phyloP scores from a whole-genome alignment of 2,113 vertebrate species.

The Thunnus maccoyii region DNA sequence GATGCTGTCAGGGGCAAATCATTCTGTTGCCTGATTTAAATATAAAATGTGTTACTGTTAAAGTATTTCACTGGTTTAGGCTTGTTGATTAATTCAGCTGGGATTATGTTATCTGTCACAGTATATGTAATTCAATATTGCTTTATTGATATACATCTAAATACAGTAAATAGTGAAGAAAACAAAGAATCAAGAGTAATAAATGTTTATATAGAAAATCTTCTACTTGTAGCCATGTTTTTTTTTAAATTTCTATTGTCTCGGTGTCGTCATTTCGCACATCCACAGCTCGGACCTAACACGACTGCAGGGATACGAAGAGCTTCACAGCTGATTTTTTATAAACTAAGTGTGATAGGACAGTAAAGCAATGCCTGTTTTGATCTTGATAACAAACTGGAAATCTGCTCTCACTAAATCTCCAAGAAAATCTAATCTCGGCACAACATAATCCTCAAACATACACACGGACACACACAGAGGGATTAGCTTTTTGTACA shows the following conservation, averaged over 20 bases:
- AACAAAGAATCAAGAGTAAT: too few species aligned
- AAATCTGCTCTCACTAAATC: slow-evolving; percentile 48
- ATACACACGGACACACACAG: slow-evolving; percentile 23
- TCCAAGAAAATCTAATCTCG: slow-evolving; percentile 73
- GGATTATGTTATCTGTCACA: too few species aligned
- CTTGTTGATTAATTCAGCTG: too few species aligned
- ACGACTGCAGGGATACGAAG: not conserved
- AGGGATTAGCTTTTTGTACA: slow-evolving; percentile 61
- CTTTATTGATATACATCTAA: too few species aligned
- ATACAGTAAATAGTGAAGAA: too few species aligned
- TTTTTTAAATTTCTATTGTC: not conserved
- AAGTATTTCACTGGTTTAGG: too few species aligned
- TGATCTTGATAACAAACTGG: slow-evolving; percentile 30
- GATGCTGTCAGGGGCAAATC: too few species aligned
- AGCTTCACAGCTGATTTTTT: not conserved
- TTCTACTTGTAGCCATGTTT: not conserved
- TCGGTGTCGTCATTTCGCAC: not conserved
- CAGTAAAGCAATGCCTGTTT: not conserved
- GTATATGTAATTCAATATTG: too few species aligned
- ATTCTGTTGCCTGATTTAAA: not conserved
- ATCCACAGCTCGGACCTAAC: not conserved
- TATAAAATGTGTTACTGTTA: too few species aligned
- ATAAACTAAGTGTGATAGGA: too few species aligned
- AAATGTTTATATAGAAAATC: too few species aligned
- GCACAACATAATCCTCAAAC: slow-evolving; percentile 62